Percentiles rank a stretch among this genome's conserved stretches.
Evolutionary conservation across 2,797 vertebrate genomes (phyloP).

Genomic region (Taenioides sp.): DNA sequence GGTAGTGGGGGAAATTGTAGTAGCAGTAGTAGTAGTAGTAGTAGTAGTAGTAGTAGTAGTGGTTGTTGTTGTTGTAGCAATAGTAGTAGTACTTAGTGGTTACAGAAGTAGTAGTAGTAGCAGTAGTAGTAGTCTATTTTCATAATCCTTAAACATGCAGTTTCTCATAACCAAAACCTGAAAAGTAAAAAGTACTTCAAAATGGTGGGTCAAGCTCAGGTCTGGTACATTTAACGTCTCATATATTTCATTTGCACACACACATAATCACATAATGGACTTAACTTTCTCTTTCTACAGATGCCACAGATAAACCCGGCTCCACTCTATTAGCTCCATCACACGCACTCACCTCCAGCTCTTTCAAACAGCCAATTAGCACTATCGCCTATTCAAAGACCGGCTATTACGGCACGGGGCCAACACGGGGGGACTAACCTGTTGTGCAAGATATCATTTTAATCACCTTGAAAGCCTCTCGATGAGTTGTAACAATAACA

Average conservation of each 20-base stretch:
- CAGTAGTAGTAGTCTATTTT: no score
- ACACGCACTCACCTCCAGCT: slow-evolving; percentile 13
- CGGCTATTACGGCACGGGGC: slow-evolving; percentile 16
- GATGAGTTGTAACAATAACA: neutral
- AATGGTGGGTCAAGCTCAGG: neutral
- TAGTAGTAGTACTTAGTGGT: no score
- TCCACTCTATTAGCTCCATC: neutral
- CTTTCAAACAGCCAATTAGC: slow-evolving; percentile 59
- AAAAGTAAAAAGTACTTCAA: neutral
- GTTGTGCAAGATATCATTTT: slow-evolving; percentile 1
- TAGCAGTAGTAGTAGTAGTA: no score
- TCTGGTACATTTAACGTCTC: neutral
- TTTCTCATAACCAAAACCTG: no score
- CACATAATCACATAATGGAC: neutral
- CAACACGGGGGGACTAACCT: slow-evolving; percentile 7
- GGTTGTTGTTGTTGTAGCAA: no score
- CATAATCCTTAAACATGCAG: no score
- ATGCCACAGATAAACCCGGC: neutral
- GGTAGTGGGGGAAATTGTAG: no score
- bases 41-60: no score
- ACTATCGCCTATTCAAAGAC: slow-evolving; percentile 23
- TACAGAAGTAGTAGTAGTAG: no score
- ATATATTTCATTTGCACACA: neutral
- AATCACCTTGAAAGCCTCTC: neutral
- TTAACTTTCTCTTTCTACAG: neutral